phyloP scores from a whole-genome alignment of 2,113 vertebrate genomes.

The Oryctolagus cuniculus region mOryCun1.1 NC_091453.1:56640001-56640500 shows the following conservation, averaged over 20 bases:
- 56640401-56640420: slow-evolving; percentile 49
- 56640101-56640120: background rate
- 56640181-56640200: background rate
- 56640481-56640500: slow-evolving; percentile 25
- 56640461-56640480: background rate
- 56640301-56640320: background rate
- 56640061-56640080: background rate
- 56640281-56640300: background rate
- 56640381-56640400: background rate
- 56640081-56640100: background rate
- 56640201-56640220: background rate
- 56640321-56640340: slow-evolving; percentile 43
- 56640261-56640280: background rate
- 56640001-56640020: background rate
- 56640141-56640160: background rate
- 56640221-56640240: background rate
- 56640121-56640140: background rate
- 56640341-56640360: slow-evolving; percentile 13
- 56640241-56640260: background rate
- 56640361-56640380: slow-evolving; percentile 52
- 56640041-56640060: background rate
- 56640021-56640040: background rate
- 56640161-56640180: background rate
- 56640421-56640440: slow-evolving; percentile 13
- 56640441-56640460: slow-evolving; percentile 40